Percentiles rank a stretch among this genome's conserved stretches.
Evolutionary conservation across 2,888 invertebrate species (phyloP).

Genomic region (Melanostoma scalare): DNA sequence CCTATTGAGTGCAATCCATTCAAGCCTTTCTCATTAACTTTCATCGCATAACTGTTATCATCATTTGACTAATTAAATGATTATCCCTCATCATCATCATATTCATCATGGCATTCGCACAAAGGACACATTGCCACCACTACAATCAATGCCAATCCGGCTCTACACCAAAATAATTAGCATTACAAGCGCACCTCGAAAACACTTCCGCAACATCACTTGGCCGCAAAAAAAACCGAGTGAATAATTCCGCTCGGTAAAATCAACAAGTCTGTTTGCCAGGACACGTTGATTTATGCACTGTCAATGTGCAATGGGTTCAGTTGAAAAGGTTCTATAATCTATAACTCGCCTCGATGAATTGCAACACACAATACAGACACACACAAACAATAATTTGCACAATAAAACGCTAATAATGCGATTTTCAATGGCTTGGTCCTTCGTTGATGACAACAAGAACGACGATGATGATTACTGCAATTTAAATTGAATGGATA

Average conservation of each 20-base stretch:
- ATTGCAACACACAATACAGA: conserved; percentile 30
- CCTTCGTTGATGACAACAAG: conserved; percentile 22
- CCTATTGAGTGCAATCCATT: conserved; percentile 22
- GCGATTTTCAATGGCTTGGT: conserved; percentile 49
- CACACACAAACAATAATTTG: conserved; percentile 51
- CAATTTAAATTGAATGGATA: conserved; percentile 53
- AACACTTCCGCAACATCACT: conserved; percentile 72
- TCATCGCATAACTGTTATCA: conserved; percentile 22
- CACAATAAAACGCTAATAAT: conserved; percentile 71
- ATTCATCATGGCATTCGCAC: conserved; percentile 26
- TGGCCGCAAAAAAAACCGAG: conserved; percentile 32
- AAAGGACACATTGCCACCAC: conserved; percentile 58
- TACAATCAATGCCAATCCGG: conserved; percentile 67
- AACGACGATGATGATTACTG: conserved; percentile 50
- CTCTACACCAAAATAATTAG: conserved; percentile 66
- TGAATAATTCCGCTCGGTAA: conserved; percentile 45
- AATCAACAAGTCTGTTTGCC: conserved; percentile 62
- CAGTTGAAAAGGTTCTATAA: conserved; percentile 10
- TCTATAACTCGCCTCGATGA: conserved; percentile 31
- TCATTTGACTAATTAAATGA: conserved; percentile 67
- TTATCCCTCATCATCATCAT: conserved; percentile 58
- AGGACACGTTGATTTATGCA: conserved; percentile 41
- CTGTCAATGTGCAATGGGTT: conserved; percentile 3
- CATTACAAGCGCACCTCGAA: conserved; percentile 65
- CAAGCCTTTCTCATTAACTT: conserved; percentile 21